These are phyloP conservation scores for Agrochola circellaris DNA, from an alignment of 2,888 invertebrate genomes.

Conservation along the genomic window DNA sequence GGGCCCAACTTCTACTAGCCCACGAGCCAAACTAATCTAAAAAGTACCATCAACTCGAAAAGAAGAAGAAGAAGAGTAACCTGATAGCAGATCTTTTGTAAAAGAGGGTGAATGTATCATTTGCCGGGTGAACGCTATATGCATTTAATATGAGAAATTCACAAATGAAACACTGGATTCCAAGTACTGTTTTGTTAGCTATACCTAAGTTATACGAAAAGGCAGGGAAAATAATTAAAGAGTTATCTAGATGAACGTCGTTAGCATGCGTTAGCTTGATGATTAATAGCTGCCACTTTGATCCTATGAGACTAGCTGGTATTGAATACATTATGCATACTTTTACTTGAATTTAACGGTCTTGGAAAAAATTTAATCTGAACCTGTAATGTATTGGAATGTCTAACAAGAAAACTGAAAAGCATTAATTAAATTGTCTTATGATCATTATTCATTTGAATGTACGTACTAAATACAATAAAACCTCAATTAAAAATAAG, in stretches of 20 bases:
- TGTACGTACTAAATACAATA: not conserved
- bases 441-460: not conserved
- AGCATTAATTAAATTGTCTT: not conserved
- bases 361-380: not conserved
- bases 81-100: not conserved
- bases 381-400: not conserved
- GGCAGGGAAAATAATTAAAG: conserved; percentile 5
- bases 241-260: conserved; percentile 51
- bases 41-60: not conserved
- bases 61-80: not conserved
- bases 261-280: conserved; percentile 63
- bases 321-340: conserved; percentile 9
- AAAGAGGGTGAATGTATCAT: not conserved
- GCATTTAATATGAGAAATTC: not conserved
- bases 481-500: not conserved
- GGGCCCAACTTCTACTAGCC: too few relatives aligned
- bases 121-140: not conserved
- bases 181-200: not conserved
- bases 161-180: not conserved
- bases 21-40: not conserved
- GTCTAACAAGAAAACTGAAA: not conserved
- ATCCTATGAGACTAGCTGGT: conserved; percentile 16
- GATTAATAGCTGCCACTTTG: conserved; percentile 65
- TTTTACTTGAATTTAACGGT: not conserved
- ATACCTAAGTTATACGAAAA: not conserved